Conservation (phyloP, 2,113 vertebrate genomes). For the Elaphurus davidianus region DNA sequence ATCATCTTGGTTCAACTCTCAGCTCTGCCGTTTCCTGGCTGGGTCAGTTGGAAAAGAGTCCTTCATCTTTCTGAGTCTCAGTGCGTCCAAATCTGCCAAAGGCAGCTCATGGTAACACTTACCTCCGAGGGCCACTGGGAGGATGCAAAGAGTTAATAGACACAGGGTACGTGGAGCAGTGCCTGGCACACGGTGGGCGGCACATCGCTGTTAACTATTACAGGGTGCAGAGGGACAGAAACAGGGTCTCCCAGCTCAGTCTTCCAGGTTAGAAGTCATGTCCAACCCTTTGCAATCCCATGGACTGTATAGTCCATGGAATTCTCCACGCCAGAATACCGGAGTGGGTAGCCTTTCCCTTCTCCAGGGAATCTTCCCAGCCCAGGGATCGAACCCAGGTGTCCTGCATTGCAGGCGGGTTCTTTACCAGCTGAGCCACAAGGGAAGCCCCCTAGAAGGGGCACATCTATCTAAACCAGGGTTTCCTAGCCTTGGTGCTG, state of each 20-base stretch:
- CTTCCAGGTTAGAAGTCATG: background rate
- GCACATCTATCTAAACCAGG: background rate
- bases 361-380: background rate
- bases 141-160: background rate
- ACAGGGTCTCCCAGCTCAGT: background rate
- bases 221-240: background rate
- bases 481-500: background rate
- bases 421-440: background rate
- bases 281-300: background rate
- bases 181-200: background rate
- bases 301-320: background rate
- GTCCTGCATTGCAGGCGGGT: background rate
- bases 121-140: background rate
- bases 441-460: background rate
- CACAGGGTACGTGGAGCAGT: background rate
- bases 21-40: background rate
- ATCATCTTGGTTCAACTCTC: background rate
- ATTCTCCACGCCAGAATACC: background rate
- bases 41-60: background rate
- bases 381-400: background rate
- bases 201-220: background rate
- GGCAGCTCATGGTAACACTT: rapidly evolving
- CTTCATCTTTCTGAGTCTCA: background rate
- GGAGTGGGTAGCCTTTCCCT: background rate
- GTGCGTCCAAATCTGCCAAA: background rate